Conservation (phyloP, 2,888 invertebrate genomes). For the Galerucella calmariensis region DNA sequence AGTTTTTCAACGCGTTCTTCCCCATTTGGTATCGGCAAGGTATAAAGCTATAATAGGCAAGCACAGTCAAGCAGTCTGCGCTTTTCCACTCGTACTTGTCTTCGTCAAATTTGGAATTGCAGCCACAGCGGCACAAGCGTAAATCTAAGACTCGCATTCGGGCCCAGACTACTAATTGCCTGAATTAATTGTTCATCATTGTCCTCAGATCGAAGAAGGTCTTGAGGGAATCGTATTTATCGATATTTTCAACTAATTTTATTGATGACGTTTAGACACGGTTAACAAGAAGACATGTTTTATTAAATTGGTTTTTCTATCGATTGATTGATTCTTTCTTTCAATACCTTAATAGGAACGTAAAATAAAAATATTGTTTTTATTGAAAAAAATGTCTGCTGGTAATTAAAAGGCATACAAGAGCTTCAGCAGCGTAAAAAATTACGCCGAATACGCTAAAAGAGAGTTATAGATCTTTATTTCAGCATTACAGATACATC, state of each 20-base stretch:
- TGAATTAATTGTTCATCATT: conserved; percentile 63
- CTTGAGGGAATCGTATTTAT: conserved; percentile 49
- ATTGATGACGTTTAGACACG: conserved; percentile 45
- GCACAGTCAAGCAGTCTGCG: conserved; percentile 65
- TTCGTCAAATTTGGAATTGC: conserved; percentile 66
- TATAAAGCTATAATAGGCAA: conserved; percentile 65
- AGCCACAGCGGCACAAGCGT: conserved; percentile 62
- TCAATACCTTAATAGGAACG: conserved; percentile 11
- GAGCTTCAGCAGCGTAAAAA: background rate
- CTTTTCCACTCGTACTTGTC: conserved; percentile 63
- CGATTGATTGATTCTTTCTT: conserved; percentile 20
- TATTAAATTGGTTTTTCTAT: conserved; percentile 39
- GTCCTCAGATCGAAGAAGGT: conserved; percentile 41
- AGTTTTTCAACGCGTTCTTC: conserved; percentile 60
- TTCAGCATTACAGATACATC: background rate
- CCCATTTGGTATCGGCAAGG: conserved; percentile 61
- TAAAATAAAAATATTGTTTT: conserved; percentile 14
- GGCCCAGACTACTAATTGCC: conserved; percentile 64
- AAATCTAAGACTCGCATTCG: conserved; percentile 59
- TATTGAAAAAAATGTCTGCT: background rate
- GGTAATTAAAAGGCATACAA: background rate
- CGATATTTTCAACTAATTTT: conserved; percentile 49
- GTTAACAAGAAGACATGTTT: conserved; percentile 45
- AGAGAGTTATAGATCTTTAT: background rate
- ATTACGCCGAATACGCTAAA: background rate